Conservation (phyloP, 30 jellyfish, hydroid and myxozoan genomes). For the Calvadosia cruxmelitensis region DNA sequence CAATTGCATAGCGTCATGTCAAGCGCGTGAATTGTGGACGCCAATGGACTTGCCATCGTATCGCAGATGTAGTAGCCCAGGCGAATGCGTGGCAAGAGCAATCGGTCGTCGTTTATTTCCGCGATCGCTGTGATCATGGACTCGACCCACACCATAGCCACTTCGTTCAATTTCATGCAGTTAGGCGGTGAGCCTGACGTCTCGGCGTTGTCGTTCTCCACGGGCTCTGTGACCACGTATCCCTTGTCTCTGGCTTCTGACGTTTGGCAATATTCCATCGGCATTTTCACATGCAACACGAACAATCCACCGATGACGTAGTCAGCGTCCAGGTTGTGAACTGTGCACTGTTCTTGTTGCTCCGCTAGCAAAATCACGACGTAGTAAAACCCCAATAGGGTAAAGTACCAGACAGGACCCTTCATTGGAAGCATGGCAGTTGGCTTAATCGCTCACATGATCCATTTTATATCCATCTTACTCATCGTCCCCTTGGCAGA, state of each 20-base stretch:
- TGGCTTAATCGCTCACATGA: too few relatives aligned
- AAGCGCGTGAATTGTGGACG: not conserved
- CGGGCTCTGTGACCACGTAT: not conserved
- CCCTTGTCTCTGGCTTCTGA: not conserved
- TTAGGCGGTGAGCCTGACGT: not conserved
- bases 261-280: not conserved
- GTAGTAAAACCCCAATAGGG: too few relatives aligned
- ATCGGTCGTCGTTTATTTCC: conserved; percentile 45
- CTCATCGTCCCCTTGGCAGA: too few relatives aligned
- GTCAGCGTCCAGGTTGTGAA: conserved; percentile 18
- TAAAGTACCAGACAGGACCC: too few relatives aligned
- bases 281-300: conserved; percentile 52
- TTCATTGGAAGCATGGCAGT: too few relatives aligned
- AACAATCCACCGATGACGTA: conserved; percentile 70
- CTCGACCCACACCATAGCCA: conserved; percentile 81
- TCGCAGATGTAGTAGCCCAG: conserved; percentile 73
- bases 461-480: too few relatives aligned
- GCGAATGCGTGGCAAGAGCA: conserved; percentile 38
- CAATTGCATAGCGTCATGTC: not conserved
- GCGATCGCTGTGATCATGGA: conserved; percentile 84
- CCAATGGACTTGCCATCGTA: conserved; percentile 13
- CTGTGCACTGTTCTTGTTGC: too few relatives aligned
- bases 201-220: not conserved
- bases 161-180: conserved; percentile 34
- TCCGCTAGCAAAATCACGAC: too few relatives aligned